Evolutionary conservation across 1,140 invertebrate species (phyloP), one percentile per base, ranked within the genome.

Genomic region (Aphaenogaster floridana): DNA sequence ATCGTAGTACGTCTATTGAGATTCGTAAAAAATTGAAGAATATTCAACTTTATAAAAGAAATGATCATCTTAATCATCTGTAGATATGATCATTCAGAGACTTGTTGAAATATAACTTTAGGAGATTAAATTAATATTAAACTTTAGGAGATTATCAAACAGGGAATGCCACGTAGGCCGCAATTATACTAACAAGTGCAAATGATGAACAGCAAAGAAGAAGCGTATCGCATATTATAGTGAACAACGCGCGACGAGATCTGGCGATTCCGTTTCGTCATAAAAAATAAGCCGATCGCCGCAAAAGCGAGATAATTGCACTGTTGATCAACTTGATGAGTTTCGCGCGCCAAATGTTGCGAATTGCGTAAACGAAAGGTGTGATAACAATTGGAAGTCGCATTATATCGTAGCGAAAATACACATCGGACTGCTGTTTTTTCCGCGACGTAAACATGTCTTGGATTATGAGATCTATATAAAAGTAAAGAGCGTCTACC

Each of bases 381-480:
- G 54, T 15, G n/a, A 45, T 63, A 42, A 77, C 4, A 42, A 77
- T 63, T 54, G 28, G 15, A 77, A 77, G 21, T 63, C 0, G n/a
- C 4, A 17, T 63, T 63, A 77, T 21, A 28, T 77, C 15, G 7
- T 61, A n/a, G 21, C 7, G 11, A 72, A 3, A 8, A 72, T 50
- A 21, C 2, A 48, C 68, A 15, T 48, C 8, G 15, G 3, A 1
- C 15, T 52, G 21, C 8, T 71, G 1, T 45, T 77, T 57, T 77
- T 77, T 77, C 39, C 21, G 8, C 21, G 7, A 34, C 39, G 11
- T 17, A 42, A 57, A 39, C 34, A 9, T 0, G 8, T 77, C n/a
- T 2, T 17, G 5, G n/a, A 77, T 77, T 77, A 77, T 34, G 21
- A 13, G 8, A 45, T 63, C 21, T 42, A 63, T 78, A 78, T 78